Evolutionary conservation across 2,888 invertebrate species (phyloP), one percentile per base, ranked within the genome.

Genomic region (Sesia bembeciformis): DNA sequence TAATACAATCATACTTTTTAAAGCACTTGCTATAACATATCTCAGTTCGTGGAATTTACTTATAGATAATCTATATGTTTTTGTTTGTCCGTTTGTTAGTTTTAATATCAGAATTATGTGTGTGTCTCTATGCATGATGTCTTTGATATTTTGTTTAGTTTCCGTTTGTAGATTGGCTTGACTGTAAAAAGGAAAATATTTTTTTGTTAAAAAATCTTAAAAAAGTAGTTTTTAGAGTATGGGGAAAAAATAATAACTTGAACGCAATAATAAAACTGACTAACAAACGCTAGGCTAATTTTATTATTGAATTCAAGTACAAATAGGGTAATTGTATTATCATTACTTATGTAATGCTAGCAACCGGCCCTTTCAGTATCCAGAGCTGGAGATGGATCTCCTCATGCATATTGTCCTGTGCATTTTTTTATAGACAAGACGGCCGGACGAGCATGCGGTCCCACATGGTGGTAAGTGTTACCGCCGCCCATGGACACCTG

Each of bases 1-100:
- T 8, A 88, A 58, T 0, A 89, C 81, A 0, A 89, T 84, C 63
- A 87, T 70, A 52, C 66, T 78, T 49, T 89, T 89, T 57, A 88
- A 62, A 0, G 84, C 84, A 8, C 74, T 79, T 0, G 89, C 87
- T 23, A 89, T 60, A 0, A 69, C 64, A 46, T 64, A 88, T 42
- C 88, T 64, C 0, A 89, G 55, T 42, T 85, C 87, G 2, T 85
- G 84, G 54, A 88, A 89, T 53, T 84, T 84, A 1, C 61, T 62
- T 4, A 82, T 63, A 0, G 80, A 76, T 3, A 88, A 53, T 5
- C 85, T 60, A 39, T 79, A 83, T 0, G 71, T 70, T 4, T 64
- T 59, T 0, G 61, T 72, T 1, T 66, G 66, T 51, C 78, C 77
- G 55, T 84, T 62, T 39, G 84, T 80, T 0, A 87, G 60, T 3